These are phyloP conservation scores for Ageneiosus marmoratus DNA, from an alignment of 2,113 vertebrate species.

Conservation along the genomic window DNA sequence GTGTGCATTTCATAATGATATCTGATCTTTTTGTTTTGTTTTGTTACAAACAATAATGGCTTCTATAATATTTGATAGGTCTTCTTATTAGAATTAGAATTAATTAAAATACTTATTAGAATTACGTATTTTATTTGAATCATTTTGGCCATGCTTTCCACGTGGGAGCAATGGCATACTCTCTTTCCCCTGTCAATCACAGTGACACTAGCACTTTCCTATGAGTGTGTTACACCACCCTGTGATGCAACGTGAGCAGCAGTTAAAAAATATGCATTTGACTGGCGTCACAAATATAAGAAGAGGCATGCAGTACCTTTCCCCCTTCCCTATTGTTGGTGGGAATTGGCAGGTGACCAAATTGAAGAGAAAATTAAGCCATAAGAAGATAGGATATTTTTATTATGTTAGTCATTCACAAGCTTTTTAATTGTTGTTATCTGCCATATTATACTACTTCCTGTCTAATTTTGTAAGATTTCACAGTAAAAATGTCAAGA, in stretches of 20 bases:
- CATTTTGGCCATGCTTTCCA: background rate
- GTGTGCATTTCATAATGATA: background rate
- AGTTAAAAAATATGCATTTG: background rate
- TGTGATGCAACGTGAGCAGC: background rate
- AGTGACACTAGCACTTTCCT: background rate
- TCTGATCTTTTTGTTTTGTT: background rate
- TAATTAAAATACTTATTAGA: too few species aligned
- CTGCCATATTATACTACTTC: background rate
- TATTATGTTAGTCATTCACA: background rate
- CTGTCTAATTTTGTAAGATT: background rate
- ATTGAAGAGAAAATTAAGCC: background rate
- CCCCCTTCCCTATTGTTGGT: background rate
- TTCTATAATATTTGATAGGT: background rate
- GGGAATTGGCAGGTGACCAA: background rate
- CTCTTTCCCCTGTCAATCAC: background rate
- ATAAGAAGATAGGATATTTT: background rate
- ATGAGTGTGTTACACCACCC: background rate
- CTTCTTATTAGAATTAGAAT: too few species aligned
- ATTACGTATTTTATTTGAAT: too few species aligned
- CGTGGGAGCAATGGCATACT: background rate
- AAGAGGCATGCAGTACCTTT: background rate
- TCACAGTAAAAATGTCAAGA: background rate
- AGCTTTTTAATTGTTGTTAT: background rate
- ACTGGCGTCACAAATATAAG: background rate
- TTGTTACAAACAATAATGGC: background rate